Evolutionary conservation across 1,140 invertebrate genomes (phyloP), one percentile per base, ranked within the genome.

Genomic region (Bombus impatiens): DNA sequence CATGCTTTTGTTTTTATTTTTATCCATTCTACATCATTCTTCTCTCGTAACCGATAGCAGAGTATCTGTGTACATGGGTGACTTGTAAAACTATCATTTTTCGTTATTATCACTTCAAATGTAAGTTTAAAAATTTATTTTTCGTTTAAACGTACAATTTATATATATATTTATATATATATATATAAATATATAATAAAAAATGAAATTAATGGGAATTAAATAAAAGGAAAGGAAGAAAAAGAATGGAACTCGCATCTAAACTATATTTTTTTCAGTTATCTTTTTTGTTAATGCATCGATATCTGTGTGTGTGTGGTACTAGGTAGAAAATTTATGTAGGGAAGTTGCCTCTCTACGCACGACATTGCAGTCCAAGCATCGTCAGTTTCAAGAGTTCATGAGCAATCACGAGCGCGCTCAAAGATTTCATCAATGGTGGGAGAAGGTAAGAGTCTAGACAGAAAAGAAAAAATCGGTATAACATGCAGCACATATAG

Each of bases 321-420:
- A 94, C 94, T 94, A 95, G 95, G 95, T 95, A 95, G 94, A 95
- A 95, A 95, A 89, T 95, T 95, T 95, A 93, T 94, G 94, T 95
- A 95, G 94, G 93, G 94, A 95, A 95, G 92, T 95, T 91, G 93
- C 94, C 94, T 95, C 94, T 93, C 95, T 95, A 78, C 94, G 94
- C 89, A 94, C 94, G 88, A 94, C 92, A 91, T 94, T 95, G 87
- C 95, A 95, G 89, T 94, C 94, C 92, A 95, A 95, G 88, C 94
- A 95, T 92, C 94, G 92, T 90, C 94, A 94, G 84, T 93, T 94
- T 85, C 92, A 95, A 94, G 94, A 95, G 75, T 93, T 95, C 92
- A 93, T 91, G 91, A 95, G 92, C 92, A 94, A 89, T 92, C 93
- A 94, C 88, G 93, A 94, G 93, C 91, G 91, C 83, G 92, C 86